Conservation (phyloP, 2,797 vertebrate genomes). For the Chromobotia macracanthus region DNA sequence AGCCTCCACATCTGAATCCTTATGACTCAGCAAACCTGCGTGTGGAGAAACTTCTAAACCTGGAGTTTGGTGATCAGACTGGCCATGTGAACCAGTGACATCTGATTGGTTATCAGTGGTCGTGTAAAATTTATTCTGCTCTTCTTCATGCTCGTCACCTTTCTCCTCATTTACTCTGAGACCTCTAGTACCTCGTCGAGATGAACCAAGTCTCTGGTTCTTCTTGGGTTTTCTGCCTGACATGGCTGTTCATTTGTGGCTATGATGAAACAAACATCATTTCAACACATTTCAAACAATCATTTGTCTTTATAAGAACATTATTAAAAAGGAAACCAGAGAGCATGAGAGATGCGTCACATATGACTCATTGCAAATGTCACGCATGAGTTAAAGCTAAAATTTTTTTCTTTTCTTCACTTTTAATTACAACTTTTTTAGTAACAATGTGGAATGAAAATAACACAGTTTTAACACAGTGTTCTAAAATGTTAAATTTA, state of each 20-base stretch:
- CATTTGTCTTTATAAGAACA: slow-evolving; percentile 8
- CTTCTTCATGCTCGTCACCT: slow-evolving; percentile 31
- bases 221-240: slow-evolving; percentile 67
- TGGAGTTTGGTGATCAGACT: slow-evolving; percentile 28
- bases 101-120: slow-evolving; percentile 25
- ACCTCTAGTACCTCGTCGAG: slow-evolving; percentile 55
- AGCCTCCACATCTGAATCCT: not conserved
- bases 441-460: not conserved
- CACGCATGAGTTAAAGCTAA: slow-evolving; percentile 19
- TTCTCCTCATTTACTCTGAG: slow-evolving; percentile 42
- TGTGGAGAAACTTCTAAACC: not conserved
- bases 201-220: slow-evolving; percentile 67
- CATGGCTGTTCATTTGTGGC: slow-evolving; percentile 60
- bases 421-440: not conserved
- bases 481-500: not conserved
- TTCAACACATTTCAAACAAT: slow-evolving; percentile 18
- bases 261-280: slow-evolving; percentile 65
- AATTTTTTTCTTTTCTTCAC: no score
- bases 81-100: slow-evolving; percentile 5
- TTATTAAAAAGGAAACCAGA: slow-evolving; percentile 32
- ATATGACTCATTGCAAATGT: slow-evolving; percentile 47
- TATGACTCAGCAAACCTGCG: slow-evolving; percentile 5
- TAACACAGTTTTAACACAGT: not conserved
- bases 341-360: slow-evolving; percentile 7
- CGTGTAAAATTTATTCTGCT: slow-evolving; percentile 16